These are phyloP conservation scores for Nothoprocta pentlandii DNA, from an alignment of 2,113 vertebrate genomes.

Conservation along the genomic window DNA sequence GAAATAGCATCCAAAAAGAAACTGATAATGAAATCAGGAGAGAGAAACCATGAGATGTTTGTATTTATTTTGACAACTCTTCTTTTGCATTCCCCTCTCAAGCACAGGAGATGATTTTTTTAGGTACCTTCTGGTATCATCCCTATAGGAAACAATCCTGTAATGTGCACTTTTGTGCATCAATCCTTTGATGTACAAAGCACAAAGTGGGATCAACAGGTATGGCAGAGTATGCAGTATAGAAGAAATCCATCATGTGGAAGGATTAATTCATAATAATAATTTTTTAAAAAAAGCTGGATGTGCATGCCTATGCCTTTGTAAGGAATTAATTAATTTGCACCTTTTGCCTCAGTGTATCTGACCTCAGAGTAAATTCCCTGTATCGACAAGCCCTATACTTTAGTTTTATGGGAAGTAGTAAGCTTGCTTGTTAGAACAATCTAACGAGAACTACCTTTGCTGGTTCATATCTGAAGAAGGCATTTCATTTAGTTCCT, in stretches of 20 bases:
- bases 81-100: background rate
- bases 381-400: background rate
- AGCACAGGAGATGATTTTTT: background rate
- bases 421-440: background rate
- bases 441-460: background rate
- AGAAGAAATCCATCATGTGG: background rate
- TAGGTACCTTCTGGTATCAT: background rate
- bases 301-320: background rate
- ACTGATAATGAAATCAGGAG: background rate
- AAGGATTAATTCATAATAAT: background rate
- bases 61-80: background rate
- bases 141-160: background rate
- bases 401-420: background rate
- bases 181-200: background rate
- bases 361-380: background rate
- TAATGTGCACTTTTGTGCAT: fast-evolving
- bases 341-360: background rate
- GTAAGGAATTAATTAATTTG: background rate
- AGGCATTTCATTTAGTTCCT: background rate
- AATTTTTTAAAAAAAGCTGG: background rate
- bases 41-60: background rate
- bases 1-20: background rate
- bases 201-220: background rate
- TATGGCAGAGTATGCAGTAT: background rate
- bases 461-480: background rate